Evolutionary conservation across 2,888 invertebrate species (phyloP).

Genomic region (Drosophila paramelanica): DNA sequence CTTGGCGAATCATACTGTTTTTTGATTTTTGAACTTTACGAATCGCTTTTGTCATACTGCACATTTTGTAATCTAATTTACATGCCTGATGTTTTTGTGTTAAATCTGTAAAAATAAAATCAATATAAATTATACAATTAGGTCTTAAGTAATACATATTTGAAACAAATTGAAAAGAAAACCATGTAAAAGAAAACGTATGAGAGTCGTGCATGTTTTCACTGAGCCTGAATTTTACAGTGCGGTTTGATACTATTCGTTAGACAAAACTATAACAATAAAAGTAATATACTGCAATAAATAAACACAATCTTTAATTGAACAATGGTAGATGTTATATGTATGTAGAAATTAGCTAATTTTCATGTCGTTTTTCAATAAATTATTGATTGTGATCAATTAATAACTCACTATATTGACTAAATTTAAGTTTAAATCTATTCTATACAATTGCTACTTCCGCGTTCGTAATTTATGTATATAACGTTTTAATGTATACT

Average conservation of each 20-base stretch:
- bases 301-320: conserved; percentile 49
- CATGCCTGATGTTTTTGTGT: conserved; percentile 66
- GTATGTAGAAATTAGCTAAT: conserved; percentile 61
- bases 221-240: conserved; percentile 23
- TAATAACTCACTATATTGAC: conserved; percentile 41
- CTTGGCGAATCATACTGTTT: conserved; percentile 40
- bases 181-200: conserved; percentile 38
- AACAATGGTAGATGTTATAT: conserved; percentile 38
- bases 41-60: conserved; percentile 49
- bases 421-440: conserved; percentile 58
- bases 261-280: conserved; percentile 44
- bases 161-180: conserved; percentile 23
- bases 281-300: conserved; percentile 47
- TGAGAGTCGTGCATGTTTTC: conserved; percentile 37
- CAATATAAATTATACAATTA: conserved; percentile 40
- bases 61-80: conserved; percentile 62
- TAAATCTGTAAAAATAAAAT: conserved; percentile 64
- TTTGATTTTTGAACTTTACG: conserved; percentile 22
- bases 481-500: conserved; percentile 64
- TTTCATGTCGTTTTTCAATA: conserved; percentile 57
- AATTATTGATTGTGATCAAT: conserved; percentile 55
- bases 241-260: conserved; percentile 41
- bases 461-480: conserved; percentile 66
- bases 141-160: conserved; percentile 33
- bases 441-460: conserved; percentile 49